Evolutionary conservation across 2,888 invertebrate genomes (phyloP).

Genomic region (Drosophila affinis): DNA sequence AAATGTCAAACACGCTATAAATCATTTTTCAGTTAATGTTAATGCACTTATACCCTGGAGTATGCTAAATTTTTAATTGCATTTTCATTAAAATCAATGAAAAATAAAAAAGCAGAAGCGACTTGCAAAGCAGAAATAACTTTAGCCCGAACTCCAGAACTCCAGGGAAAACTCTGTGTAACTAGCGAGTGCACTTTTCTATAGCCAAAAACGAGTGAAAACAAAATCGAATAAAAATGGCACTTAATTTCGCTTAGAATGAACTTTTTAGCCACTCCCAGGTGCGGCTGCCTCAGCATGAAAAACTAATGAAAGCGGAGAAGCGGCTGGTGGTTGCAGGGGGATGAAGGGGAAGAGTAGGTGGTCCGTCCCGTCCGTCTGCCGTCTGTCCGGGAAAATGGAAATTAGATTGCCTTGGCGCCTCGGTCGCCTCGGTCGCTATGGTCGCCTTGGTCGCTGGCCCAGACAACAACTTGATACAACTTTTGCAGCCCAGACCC

Average conservation of each 20-base stretch:
- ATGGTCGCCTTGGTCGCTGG: constrained; percentile 32
- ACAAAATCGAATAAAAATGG: constrained; percentile 60
- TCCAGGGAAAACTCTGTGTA: constrained; percentile 22
- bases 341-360: neutral
- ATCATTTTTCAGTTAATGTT: constrained; percentile 56
- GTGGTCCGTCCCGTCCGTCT: constrained; percentile 1
- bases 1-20: constrained; percentile 69
- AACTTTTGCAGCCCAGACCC: constrained; percentile 46
- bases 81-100: constrained; percentile 75
- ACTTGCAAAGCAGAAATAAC: constrained; percentile 7
- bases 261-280: constrained; percentile 66
- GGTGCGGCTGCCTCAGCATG: constrained; percentile 51
- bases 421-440: constrained; percentile 6
- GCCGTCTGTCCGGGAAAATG: constrained; percentile 58
- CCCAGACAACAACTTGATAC: constrained; percentile 72
- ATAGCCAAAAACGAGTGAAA: constrained; percentile 17
- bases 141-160: constrained; percentile 6
- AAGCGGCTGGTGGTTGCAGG: constrained; percentile 1
- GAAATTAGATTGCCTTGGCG: constrained; percentile 73
- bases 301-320: constrained; percentile 71
- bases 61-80: constrained; percentile 71
- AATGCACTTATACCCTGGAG: constrained; percentile 58
- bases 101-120: constrained; percentile 27
- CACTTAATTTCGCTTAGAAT: constrained; percentile 69
- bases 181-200: constrained; percentile 44